A percentile compares a stretch with the other conserved stretches of the same genome.
phyloP scores from a whole-genome alignment of 2,797 vertebrate species.

The Eleutherodactylus coqui region DNA sequence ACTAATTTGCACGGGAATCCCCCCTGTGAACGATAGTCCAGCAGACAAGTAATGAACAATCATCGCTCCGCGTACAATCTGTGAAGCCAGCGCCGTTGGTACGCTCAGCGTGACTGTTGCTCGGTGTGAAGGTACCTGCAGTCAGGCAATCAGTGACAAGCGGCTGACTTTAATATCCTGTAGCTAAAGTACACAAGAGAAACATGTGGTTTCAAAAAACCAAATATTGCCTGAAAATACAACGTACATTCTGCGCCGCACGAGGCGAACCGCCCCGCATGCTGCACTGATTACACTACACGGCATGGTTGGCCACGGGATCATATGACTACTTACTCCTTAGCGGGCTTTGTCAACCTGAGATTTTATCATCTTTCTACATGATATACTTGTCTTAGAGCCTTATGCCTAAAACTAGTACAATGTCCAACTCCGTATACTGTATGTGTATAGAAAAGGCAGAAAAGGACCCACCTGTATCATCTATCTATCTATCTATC shows the following conservation, averaged over 20 bases:
- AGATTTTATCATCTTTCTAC: background rate
- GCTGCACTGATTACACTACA: background rate
- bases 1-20: too few relatives aligned
- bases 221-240: conserved; percentile 35
- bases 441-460: too few relatives aligned
- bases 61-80: too few relatives aligned
- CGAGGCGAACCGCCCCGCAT: background rate
- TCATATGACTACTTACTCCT: background rate
- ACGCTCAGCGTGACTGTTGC: too few relatives aligned
- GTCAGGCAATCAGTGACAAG: conserved; percentile 4
- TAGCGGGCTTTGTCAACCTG: background rate
- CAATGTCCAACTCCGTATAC: background rate
- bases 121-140: too few relatives aligned
- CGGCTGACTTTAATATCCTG: conserved; percentile 12
- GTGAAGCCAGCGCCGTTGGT: too few relatives aligned
- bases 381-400: background rate
- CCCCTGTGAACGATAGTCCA: too few relatives aligned
- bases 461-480: too few relatives aligned
- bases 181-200: conserved; percentile 18
- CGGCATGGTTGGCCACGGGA: background rate
- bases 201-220: conserved; percentile 25
- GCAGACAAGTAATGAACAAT: too few relatives aligned
- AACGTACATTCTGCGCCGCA: background rate
- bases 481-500: too few relatives aligned
- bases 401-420: background rate